Evolutionary conservation across 2,888 invertebrate genomes (phyloP).

Genomic region (Hyposoter didymator): DNA sequence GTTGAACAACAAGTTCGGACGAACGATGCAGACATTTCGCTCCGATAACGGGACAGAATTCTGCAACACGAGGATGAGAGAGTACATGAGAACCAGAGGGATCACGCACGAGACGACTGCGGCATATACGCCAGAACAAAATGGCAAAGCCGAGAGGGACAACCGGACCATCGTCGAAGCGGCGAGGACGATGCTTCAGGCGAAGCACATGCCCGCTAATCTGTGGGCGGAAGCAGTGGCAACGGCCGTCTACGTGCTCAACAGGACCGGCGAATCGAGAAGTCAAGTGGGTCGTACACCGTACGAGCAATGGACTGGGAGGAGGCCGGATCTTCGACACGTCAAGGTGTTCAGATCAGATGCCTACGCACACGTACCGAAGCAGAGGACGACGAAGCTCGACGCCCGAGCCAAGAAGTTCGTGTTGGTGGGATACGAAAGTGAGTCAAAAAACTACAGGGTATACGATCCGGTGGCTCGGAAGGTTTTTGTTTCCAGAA

Average conservation of each 20-base stretch:
- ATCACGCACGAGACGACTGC: conserved; percentile 62
- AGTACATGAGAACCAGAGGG: conserved; percentile 36
- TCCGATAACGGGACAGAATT: conserved; percentile 50
- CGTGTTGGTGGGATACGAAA: conserved; percentile 38
- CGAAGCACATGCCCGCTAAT: conserved; percentile 43
- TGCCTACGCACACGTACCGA: conserved; percentile 70
- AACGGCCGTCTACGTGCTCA: conserved; percentile 43
- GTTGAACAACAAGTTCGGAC: conserved; percentile 21
- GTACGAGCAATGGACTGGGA: conserved; percentile 51
- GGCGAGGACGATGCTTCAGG: conserved; percentile 66
- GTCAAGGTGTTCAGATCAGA: conserved; percentile 69
- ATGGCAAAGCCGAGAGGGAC: conserved; percentile 6
- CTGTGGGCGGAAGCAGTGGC: conserved; percentile 57
- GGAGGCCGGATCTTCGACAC: conserved; percentile 43
- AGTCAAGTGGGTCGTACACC: background rate
- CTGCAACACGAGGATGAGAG: conserved; percentile 3
- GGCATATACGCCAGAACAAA: conserved; percentile 20
- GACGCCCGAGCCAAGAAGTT: conserved; percentile 53
- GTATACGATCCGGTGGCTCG: conserved; percentile 41
- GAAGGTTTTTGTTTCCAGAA: conserved; percentile 31
- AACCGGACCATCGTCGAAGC: background rate
- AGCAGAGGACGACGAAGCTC: conserved; percentile 59
- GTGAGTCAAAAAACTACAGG: conserved; percentile 31
- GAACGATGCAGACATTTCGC: conserved; percentile 23
- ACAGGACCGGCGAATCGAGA: conserved; percentile 11